Conservation (phyloP, 2,797 vertebrate genomes). For the Enteromius fasciolatus region DNA sequence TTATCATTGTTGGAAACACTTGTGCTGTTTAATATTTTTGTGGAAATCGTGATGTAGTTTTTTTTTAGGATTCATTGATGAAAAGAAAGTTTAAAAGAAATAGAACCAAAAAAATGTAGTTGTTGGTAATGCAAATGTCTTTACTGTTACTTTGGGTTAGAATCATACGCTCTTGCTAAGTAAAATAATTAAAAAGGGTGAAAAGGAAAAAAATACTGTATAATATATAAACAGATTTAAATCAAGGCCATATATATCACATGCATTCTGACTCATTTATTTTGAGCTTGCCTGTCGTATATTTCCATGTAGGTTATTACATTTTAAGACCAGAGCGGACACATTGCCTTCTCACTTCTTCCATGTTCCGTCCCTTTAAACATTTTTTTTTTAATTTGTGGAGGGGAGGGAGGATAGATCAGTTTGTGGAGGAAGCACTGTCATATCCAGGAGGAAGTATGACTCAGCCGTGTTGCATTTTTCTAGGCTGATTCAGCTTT, state of each 20-base stretch:
- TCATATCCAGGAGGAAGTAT: constrained; percentile 97
- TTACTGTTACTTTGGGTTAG: neutral
- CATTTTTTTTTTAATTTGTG: constrained; percentile 65
- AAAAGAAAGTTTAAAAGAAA: neutral
- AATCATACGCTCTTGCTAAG: neutral
- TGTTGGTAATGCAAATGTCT: neutral
- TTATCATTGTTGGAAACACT: neutral
- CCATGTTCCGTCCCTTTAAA: constrained; percentile 76
- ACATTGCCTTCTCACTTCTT: constrained; percentile 70
- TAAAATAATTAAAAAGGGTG: neutral
- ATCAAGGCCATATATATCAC: constrained; percentile 39
- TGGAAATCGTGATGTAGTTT: neutral
- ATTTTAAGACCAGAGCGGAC: constrained; percentile 46
- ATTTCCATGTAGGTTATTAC: constrained; percentile 69
- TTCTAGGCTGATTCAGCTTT: constrained; percentile 90
- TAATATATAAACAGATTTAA: neutral
- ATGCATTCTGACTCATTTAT: constrained; percentile 44
- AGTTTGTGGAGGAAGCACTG: constrained; percentile 87
- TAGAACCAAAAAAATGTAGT: neutral
- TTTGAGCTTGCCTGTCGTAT: constrained; percentile 42
- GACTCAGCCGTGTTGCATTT: constrained; percentile 90
- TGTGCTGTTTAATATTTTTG: neutral
- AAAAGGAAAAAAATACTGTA: neutral
- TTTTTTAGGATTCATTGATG: neutral
- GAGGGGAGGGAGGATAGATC: constrained; percentile 75